Evolutionary conservation across 2,797 vertebrate species (phyloP).

Genomic region (Hoplostethus mediterraneus): DNA sequence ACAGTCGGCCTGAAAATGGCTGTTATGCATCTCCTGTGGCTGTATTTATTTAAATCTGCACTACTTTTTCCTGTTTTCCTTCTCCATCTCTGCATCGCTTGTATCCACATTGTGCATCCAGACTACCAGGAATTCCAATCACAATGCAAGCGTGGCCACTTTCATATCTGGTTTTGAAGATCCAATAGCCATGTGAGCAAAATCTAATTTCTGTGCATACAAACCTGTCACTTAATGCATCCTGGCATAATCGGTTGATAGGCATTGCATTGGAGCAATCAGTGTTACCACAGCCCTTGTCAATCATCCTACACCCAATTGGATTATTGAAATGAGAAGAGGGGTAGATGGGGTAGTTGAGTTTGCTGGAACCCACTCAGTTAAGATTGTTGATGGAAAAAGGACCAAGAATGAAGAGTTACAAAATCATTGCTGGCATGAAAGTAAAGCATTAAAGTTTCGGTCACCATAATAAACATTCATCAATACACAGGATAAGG

Average conservation of each 20-base stretch:
- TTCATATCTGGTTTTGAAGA: conserved; percentile 5
- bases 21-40: background rate
- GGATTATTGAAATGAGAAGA: conserved; percentile 1
- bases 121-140: conserved; percentile 31
- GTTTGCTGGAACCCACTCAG: conserved; percentile 21
- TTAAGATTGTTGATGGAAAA: conserved; percentile 31
- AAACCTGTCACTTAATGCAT: conserved; percentile 20
- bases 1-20: conserved; percentile 9
- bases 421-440: background rate
- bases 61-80: background rate
- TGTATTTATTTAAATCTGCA: conserved; percentile 1
- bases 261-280: conserved; percentile 35
- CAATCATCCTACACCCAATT: conserved; percentile 15
- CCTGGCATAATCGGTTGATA: conserved; percentile 29
- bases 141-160: conserved; percentile 23
- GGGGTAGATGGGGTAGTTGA: background rate
- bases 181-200: background rate
- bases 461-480: background rate
- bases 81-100: conserved; percentile 18
- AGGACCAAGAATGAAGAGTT: conserved; percentile 3
- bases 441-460: background rate
- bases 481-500: too few species aligned
- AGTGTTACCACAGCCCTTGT: conserved; percentile 12
- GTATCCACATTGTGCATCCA: conserved; percentile 31
- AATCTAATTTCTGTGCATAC: background rate